Conservation (phyloP, 1,140 invertebrate genomes). For the Dufourea novaeangliae region DNA sequence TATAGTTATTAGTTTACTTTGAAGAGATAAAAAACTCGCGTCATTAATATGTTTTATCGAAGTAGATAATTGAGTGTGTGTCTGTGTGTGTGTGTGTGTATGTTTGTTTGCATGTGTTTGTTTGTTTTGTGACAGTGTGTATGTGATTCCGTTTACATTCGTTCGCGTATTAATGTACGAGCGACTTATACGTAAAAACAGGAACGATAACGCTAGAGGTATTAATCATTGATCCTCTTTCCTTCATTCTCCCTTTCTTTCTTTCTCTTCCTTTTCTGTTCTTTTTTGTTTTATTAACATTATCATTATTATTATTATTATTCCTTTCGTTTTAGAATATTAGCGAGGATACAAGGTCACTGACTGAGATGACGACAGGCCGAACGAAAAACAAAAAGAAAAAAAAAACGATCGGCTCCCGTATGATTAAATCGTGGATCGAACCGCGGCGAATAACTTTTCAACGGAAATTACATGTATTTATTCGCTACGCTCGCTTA, state of each 20-base stretch:
- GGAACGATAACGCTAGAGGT: slow-evolving; percentile 61
- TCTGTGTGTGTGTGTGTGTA: background rate
- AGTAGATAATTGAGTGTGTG: slow-evolving; percentile 24
- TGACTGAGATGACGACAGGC: slow-evolving; percentile 40
- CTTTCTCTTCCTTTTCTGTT: too few relatives aligned
- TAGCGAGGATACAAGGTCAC: slow-evolving; percentile 44
- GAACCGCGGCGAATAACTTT: slow-evolving; percentile 26
- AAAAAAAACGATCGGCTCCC: slow-evolving; percentile 10
- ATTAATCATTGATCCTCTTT: slow-evolving; percentile 38
- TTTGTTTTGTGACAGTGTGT: too few relatives aligned
- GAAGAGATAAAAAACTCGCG: slow-evolving; percentile 54
- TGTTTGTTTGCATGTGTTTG: background rate
- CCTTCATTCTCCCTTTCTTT: too few relatives aligned
- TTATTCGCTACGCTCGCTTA: background rate
- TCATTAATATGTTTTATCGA: slow-evolving; percentile 46
- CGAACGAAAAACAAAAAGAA: slow-evolving; percentile 34
- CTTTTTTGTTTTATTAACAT: too few relatives aligned
- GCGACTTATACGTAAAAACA: slow-evolving; percentile 61
- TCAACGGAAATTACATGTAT: too few relatives aligned
- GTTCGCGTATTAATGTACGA: slow-evolving; percentile 48
- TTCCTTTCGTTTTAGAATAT: slow-evolving; percentile 41
- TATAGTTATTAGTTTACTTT: slow-evolving; percentile 35
- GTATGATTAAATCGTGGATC: slow-evolving; percentile 9
- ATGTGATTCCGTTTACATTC: slow-evolving; percentile 44
- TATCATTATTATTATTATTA: background rate